Base-by-base conservation (phyloP, 2,113 vertebrate genomes). In the Semnornis frantzii region DNA sequence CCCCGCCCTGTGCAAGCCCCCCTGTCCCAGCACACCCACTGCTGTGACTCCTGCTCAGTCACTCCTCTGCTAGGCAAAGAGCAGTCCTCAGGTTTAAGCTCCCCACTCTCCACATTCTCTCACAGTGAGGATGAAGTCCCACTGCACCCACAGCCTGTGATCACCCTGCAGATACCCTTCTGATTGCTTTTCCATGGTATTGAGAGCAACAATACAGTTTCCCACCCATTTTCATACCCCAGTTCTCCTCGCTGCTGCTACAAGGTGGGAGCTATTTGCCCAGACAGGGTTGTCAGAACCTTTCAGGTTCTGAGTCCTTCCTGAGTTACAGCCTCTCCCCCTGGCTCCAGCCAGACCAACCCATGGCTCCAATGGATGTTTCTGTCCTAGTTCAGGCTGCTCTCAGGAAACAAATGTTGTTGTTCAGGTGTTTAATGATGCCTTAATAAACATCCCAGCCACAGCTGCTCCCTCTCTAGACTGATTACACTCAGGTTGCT, bases 31-130 rank as follows among this genome's bases (percentile, higher is more conserved):
- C 18, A 20, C 59, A 34, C 44, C 15, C 66, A 12, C 10, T 0
- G 0, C 8, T 8, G 65, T 25, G 8, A 18, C 8, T 20, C 12
- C 46, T 46, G 1, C 0, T 37, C 6, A 0, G 11, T 10, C 31
- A 39, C 23, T n/a, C 8, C 46, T 39, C 55, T 13, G 37, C 48
- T 3, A 1, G 54, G 12, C 27, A 62, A 62, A 15, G 34, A 11
- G 4, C 37, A 18, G 24, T 69, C 28, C 18, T 23, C 1, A 3
- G 46, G 34, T 62, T 63, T 57, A 33, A 76, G 6, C 30, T 34
- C 57, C 72, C 12, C 14, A 15, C 10, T 64, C 33, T 50, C 39
- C 57, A 33, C 39, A 11, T 12, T 1, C 7, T 34, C 6, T 58
- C 30, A 17, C 5, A 20, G 33, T 15, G 30, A 54, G 34, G n/a